Conservation (phyloP, 1,140 invertebrate species). For the Archivesica marissinica region DNA sequence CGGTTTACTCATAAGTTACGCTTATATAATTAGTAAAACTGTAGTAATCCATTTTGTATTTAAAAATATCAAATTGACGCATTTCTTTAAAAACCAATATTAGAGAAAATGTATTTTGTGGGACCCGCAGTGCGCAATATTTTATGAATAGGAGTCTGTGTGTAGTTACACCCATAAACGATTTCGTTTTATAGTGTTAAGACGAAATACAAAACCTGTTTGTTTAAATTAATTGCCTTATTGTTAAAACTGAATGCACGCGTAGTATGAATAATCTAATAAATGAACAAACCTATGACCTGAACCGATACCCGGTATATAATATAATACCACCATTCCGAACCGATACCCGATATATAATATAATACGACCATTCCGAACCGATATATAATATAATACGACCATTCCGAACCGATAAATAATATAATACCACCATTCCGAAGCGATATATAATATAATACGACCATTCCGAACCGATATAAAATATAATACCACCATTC, state of each 20-base stretch:
- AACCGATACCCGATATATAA: too few species aligned
- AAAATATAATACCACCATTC: too few species aligned
- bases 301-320: not conserved
- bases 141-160: not conserved
- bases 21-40: not conserved
- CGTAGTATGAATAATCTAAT: not conserved
- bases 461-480: too few species aligned
- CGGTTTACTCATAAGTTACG: not conserved
- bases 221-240: not conserved
- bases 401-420: too few species aligned
- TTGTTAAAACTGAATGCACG: not conserved
- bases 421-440: too few species aligned
- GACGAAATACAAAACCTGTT: conserved; percentile 14
- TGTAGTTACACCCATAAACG: not conserved
- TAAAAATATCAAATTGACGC: not conserved
- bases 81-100: not conserved
- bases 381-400: too few species aligned
- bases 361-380: too few species aligned
- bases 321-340: too few species aligned
- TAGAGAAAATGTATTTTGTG: too few species aligned
- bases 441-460: too few species aligned
- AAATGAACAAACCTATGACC: not conserved
- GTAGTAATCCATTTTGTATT: not conserved
- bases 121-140: not conserved
- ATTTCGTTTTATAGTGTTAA: not conserved